A percentile compares a stretch with the other conserved stretches of the same genome.
Conservation (phyloP, 1,140 invertebrate species). For the Cydia splendana region DNA sequence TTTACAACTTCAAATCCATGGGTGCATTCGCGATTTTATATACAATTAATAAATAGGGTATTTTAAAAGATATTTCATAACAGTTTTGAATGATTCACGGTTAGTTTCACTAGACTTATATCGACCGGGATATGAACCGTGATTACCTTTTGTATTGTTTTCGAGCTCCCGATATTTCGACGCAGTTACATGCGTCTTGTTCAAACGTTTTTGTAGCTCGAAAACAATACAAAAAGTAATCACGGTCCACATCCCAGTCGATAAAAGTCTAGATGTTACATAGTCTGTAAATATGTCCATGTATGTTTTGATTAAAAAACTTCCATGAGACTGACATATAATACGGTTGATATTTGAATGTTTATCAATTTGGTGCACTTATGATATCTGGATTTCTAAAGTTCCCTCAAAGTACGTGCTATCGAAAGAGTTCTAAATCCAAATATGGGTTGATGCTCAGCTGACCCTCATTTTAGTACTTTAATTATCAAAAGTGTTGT, state of each 20-base stretch:
- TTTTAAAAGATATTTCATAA: neutral
- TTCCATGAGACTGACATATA: too few species aligned
- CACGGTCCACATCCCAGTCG: too few species aligned
- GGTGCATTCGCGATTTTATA: slow-evolving; percentile 54
- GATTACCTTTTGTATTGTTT: too few species aligned
- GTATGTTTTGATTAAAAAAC: too few species aligned
- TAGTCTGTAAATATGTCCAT: neutral
- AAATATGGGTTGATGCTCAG: neutral
- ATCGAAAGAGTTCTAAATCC: neutral
- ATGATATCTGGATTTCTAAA: neutral
- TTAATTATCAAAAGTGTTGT: slow-evolving; percentile 18
- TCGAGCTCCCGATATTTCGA: too few species aligned
- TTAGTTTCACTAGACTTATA: too few species aligned
- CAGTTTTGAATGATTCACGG: too few species aligned
- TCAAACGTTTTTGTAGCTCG: too few species aligned
- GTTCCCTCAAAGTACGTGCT: neutral
- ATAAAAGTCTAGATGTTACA: neutral
- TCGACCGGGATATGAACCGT: too few species aligned
- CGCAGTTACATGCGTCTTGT: too few species aligned
- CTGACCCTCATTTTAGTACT: neutral
- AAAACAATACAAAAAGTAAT: too few species aligned
- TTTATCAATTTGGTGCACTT: neutral
- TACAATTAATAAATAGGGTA: slow-evolving; percentile 41
- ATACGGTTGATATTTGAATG: neutral
- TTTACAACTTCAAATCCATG: slow-evolving; percentile 66